Percentiles rank a stretch among this genome's conserved stretches.
phyloP scores from a whole-genome alignment of 1,140 invertebrate species.

The Paraescarpia echinospica region DNA sequence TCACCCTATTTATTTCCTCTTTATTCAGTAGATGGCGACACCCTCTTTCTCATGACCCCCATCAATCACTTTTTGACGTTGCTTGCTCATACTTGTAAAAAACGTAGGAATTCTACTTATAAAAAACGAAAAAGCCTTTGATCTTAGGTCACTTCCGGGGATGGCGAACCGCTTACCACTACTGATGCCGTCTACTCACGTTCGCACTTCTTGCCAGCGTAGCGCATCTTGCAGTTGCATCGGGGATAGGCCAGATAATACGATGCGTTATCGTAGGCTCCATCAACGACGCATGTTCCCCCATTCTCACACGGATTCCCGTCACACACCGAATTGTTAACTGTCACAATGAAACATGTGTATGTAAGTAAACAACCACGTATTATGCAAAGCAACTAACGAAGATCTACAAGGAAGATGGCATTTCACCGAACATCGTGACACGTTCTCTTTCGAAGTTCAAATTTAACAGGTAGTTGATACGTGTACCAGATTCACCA shows the following conservation, averaged over 20 bases:
- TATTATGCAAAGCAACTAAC: background rate
- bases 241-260: background rate
- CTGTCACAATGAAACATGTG: background rate
- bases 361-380: background rate
- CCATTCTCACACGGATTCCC: background rate
- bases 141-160: no score
- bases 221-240: background rate
- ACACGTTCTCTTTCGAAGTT: background rate
- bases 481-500: no score
- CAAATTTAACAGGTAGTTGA: background rate
- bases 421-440: no score
- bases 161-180: no score
- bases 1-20: no score
- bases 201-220: background rate
- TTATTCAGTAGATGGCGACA: no score
- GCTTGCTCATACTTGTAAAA: no score
- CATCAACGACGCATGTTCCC: background rate
- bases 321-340: background rate
- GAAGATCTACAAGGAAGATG: background rate
- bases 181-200: background rate
- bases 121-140: no score
- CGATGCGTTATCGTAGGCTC: background rate
- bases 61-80: no score
- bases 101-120: no score
- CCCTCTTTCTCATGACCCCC: no score